These are phyloP conservation scores for Bufo gargarizans DNA, from an alignment of 2,113 vertebrate genomes.

Conservation along the genomic window DNA sequence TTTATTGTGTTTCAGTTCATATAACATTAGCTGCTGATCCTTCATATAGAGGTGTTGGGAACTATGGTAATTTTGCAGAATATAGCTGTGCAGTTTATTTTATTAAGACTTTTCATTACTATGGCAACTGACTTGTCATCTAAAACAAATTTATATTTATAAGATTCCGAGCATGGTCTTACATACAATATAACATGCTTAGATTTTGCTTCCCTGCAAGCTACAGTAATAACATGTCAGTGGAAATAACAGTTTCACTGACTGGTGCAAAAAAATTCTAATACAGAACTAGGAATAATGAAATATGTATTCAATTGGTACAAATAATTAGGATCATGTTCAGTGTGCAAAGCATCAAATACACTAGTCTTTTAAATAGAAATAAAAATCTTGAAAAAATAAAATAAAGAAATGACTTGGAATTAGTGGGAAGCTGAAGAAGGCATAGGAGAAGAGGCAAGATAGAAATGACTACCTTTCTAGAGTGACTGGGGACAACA, in stretches of 20 bases:
- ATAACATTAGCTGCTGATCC: background rate
- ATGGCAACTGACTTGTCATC: constrained; percentile 70
- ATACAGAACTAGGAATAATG: background rate
- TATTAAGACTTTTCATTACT: constrained; percentile 61
- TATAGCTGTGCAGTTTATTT: constrained; percentile 31
- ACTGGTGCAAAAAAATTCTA: background rate
- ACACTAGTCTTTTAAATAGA: too few relatives aligned
- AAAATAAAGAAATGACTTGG: too few relatives aligned
- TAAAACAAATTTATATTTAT: constrained; percentile 63
- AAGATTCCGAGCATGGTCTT: constrained; percentile 58
- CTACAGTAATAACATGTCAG: background rate
- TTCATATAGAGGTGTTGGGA: background rate
- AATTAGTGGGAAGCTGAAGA: background rate
- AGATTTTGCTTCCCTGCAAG: background rate
- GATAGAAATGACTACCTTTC: background rate
- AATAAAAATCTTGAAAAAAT: too few relatives aligned
- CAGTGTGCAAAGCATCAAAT: background rate
- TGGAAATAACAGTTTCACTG: background rate
- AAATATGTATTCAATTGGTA: background rate
- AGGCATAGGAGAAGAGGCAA: background rate
- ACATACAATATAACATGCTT: constrained; percentile 12
- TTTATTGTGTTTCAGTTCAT: background rate
- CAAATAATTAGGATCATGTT: background rate
- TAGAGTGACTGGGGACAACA: background rate
- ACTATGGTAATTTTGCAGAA: background rate